Percentiles rank a stretch among this genome's conserved stretches.
Conservation (phyloP, 2,113 vertebrate species). For the Crotalus viridis region DNA sequence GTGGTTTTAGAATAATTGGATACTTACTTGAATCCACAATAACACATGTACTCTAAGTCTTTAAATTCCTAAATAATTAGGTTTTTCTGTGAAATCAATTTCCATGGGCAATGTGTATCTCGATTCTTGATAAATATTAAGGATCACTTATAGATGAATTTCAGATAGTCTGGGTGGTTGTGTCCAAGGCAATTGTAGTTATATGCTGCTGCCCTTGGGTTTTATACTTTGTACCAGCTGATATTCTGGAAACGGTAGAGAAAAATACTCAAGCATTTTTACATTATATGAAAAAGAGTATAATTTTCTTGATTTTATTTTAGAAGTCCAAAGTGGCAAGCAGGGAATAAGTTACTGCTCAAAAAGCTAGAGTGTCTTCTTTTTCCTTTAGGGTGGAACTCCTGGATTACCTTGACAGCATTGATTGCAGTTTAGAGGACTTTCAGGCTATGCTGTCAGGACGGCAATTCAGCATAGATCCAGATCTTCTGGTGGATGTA, state of each 20-base stretch:
- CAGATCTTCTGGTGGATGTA: slow-evolving; percentile 86
- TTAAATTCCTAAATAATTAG: neutral
- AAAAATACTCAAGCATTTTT: neutral
- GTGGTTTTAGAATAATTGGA: neutral
- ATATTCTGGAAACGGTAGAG: neutral
- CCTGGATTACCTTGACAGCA: slow-evolving; percentile 97
- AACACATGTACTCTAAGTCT: neutral
- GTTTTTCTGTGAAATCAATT: neutral
- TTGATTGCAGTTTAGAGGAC: slow-evolving; percentile 97
- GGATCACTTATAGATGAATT: neutral
- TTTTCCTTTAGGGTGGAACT: slow-evolving; percentile 83
- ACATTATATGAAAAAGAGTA: neutral
- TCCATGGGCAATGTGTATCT: neutral
- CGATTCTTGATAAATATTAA: neutral
- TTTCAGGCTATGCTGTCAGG: slow-evolving; percentile 94
- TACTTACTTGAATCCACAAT: neutral
- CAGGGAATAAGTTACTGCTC: neutral
- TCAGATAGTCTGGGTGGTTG: neutral
- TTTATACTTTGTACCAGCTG: neutral
- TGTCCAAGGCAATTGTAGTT: neutral
- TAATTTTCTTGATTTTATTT: neutral
- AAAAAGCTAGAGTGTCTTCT: neutral
- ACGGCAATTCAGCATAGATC: slow-evolving; percentile 89
- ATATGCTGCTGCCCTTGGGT: neutral
- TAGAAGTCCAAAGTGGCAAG: neutral